These are phyloP conservation scores for Folsomia manolachei DNA, from an alignment of 2,888 invertebrate species.

Conservation along the genomic window DNA sequence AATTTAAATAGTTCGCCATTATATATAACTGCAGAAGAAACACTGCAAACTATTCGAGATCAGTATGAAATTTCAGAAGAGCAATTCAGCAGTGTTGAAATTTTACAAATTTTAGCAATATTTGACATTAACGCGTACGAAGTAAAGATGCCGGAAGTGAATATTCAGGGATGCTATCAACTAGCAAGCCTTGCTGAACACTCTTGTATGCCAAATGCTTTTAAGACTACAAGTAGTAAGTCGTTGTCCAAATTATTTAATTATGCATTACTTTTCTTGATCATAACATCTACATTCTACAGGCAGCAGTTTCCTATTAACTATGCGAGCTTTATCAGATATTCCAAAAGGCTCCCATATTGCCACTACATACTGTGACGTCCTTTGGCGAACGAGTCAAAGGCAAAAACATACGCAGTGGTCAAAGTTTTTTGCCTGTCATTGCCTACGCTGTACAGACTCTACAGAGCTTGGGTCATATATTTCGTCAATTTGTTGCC, in stretches of 20 bases:
- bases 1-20: conserved; percentile 32
- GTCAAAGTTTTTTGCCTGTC: conserved; percentile 49
- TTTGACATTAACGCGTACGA: conserved; percentile 47
- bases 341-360: conserved; percentile 45
- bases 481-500: conserved; percentile 44
- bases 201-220: conserved; percentile 47
- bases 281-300: neutral
- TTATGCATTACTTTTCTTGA: neutral
- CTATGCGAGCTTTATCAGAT: conserved; percentile 43
- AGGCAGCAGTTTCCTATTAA: conserved; percentile 38
- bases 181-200: conserved; percentile 48
- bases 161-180: conserved; percentile 42
- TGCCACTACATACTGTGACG: conserved; percentile 49
- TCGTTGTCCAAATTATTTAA: neutral
- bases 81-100: conserved; percentile 30
- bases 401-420: conserved; percentile 43
- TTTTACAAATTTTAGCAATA: conserved; percentile 40
- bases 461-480: conserved; percentile 44
- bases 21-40: conserved; percentile 24
- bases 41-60: conserved; percentile 29
- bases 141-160: conserved; percentile 38
- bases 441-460: conserved; percentile 45
- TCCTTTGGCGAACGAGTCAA: conserved; percentile 48
- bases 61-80: conserved; percentile 29
- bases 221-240: conserved; percentile 44